Evolutionary conservation across 1,140 invertebrate species (phyloP).

Genomic region (Drosophila busckii): DNA sequence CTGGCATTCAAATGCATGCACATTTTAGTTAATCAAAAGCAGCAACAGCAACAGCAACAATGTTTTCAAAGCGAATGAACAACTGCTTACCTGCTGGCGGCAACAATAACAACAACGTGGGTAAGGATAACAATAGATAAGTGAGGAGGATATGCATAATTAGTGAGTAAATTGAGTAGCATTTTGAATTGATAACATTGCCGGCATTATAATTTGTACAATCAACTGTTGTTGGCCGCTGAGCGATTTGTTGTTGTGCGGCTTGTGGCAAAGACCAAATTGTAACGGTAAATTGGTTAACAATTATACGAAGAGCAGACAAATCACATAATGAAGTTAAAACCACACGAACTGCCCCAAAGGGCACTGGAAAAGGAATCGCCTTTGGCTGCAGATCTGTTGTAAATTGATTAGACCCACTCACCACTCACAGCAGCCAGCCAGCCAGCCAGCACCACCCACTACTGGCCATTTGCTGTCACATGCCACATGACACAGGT

Average conservation of each 20-base stretch:
- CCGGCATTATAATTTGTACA: slow-evolving; percentile 54
- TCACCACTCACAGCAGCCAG: no score
- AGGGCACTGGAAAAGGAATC: not conserved
- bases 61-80: no score
- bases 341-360: slow-evolving; percentile 7
- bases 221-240: slow-evolving; percentile 19
- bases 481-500: no score
- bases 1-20: slow-evolving; percentile 20
- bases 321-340: slow-evolving; percentile 69
- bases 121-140: no score
- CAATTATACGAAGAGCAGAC: no score
- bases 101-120: no score
- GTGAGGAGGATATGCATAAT: slow-evolving; percentile 35
- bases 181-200: slow-evolving; percentile 69
- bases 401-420: slow-evolving; percentile 68
- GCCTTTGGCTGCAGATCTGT: slow-evolving; percentile 10
- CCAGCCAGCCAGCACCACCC: no score
- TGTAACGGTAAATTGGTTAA: slow-evolving; percentile 65
- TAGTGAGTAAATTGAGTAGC: slow-evolving; percentile 54
- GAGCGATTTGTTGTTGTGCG: slow-evolving; percentile 16
- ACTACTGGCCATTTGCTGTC: no score
- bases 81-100: no score
- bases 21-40: slow-evolving; percentile 25
- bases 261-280: slow-evolving; percentile 14
- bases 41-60: slow-evolving; percentile 10